Evolutionary conservation across 2,888 invertebrate genomes (phyloP).

Genomic region (Miltochrista miniata): DNA sequence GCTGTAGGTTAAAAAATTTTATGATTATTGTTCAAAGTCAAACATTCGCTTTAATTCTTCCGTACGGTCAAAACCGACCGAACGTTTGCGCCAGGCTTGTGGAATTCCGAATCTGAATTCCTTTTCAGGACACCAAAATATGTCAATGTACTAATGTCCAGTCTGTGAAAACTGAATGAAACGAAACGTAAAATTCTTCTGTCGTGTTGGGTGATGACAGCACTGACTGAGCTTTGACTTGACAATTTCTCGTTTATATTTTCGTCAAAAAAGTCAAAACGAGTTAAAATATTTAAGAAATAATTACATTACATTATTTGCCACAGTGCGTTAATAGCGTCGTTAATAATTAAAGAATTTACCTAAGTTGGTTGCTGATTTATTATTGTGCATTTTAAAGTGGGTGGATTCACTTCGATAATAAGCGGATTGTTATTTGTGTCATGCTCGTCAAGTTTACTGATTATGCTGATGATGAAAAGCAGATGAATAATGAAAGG

Average conservation of each 20-base stretch:
- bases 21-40: too few relatives aligned
- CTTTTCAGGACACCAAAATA: too few relatives aligned
- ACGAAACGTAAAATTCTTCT: conserved; percentile 41
- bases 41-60: too few relatives aligned
- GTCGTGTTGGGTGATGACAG: conserved; percentile 68
- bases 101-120: too few relatives aligned
- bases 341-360: conserved; percentile 7
- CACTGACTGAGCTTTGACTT: conserved; percentile 50
- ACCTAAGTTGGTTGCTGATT: conserved; percentile 19
- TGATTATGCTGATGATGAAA: conserved; percentile 68
- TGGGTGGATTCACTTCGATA: conserved; percentile 68
- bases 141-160: too few relatives aligned
- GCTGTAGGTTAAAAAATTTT: too few relatives aligned
- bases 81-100: too few relatives aligned
- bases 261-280: conserved; percentile 45
- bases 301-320: conserved; percentile 7
- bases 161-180: too few relatives aligned
- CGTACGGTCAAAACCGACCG: too few relatives aligned
- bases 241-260: conserved; percentile 61
- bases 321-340: conserved; percentile 7
- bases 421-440: conserved; percentile 62
- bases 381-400: conserved; percentile 47
- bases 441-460: conserved; percentile 70
- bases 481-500: conserved; percentile 83
- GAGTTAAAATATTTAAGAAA: conserved; percentile 34